A percentile compares a stretch with the other conserved stretches of the same genome.
Evolutionary conservation across 92 coral and sea anemone genomes (phyloP).

Genomic region (Palythoa grandiflora): DNA sequence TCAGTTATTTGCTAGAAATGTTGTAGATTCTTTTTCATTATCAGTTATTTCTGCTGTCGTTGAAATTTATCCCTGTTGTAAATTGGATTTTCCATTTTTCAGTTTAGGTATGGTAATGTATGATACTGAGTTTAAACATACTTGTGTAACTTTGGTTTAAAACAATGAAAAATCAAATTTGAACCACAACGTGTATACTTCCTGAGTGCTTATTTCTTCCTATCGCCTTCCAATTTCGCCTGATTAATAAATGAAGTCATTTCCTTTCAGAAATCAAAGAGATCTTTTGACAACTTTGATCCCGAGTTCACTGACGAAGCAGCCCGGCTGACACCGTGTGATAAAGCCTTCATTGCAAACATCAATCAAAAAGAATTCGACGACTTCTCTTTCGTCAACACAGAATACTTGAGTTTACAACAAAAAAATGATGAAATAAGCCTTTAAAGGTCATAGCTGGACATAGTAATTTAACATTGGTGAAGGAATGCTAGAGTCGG

Average conservation of each 20-base stretch:
- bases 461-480: not conserved
- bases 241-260: not conserved
- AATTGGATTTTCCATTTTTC: no score
- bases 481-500: not conserved
- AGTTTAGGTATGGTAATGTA: no score
- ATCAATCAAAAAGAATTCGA: conserved; percentile 95
- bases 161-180: no score
- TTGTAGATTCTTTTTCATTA: no score
- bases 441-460: conserved; percentile 53
- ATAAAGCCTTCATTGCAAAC: conserved; percentile 98
- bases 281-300: conserved; percentile 99
- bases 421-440: conserved; percentile 63
- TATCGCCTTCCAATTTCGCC: no score
- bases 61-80: no score
- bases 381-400: conserved; percentile 95
- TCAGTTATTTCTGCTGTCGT: no score
- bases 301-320: conserved; percentile 99
- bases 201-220: no score
- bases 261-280: conserved; percentile 90
- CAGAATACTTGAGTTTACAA: conserved; percentile 69
- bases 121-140: no score
- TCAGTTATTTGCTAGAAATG: no score
- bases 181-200: no score
- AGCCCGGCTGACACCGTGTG: conserved; percentile 97
- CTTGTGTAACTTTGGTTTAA: no score